Evolutionary conservation across 1,140 invertebrate genomes (phyloP).

Genomic region (Trypoxylus dichotomus): DNA sequence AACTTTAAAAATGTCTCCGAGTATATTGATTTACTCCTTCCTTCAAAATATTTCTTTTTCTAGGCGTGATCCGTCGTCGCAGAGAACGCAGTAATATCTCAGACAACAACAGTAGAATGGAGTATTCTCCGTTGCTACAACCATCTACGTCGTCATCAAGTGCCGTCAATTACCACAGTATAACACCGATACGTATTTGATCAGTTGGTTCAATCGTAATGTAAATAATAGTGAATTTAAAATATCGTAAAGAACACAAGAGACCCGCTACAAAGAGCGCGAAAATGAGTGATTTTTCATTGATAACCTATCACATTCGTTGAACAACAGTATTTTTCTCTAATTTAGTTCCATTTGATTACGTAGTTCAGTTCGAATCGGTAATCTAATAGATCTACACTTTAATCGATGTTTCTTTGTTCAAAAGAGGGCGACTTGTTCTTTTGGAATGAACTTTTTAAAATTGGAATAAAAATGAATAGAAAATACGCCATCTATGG

Average conservation of each 20-base stretch:
- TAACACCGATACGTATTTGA: constrained; percentile 30
- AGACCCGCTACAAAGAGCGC: no score
- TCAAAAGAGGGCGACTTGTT: no score
- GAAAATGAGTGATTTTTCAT: no score
- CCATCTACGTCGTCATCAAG: constrained; percentile 28
- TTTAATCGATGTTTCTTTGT: no score
- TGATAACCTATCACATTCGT: no score
- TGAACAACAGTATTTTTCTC: no score
- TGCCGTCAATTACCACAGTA: constrained; percentile 34
- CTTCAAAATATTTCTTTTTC: constrained; percentile 1
- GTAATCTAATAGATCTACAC: background rate
- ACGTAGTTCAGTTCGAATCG: background rate
- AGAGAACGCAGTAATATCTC: constrained; percentile 8
- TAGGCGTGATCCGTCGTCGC: constrained; percentile 34
- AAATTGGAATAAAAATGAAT: no score
- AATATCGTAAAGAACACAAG: background rate
- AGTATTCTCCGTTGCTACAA: constrained; percentile 29
- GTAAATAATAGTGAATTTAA: constrained; percentile 23
- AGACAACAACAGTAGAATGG: constrained; percentile 4
- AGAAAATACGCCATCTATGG: no score
- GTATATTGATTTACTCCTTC: no score
- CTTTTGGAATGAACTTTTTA: no score
- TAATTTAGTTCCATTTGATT: no score
- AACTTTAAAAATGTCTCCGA: no score
- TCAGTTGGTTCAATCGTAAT: background rate